Evolutionary conservation across 2,888 invertebrate genomes (phyloP), one percentile per base, ranked within the genome.

Genomic region (Tetranychus piercei): DNA sequence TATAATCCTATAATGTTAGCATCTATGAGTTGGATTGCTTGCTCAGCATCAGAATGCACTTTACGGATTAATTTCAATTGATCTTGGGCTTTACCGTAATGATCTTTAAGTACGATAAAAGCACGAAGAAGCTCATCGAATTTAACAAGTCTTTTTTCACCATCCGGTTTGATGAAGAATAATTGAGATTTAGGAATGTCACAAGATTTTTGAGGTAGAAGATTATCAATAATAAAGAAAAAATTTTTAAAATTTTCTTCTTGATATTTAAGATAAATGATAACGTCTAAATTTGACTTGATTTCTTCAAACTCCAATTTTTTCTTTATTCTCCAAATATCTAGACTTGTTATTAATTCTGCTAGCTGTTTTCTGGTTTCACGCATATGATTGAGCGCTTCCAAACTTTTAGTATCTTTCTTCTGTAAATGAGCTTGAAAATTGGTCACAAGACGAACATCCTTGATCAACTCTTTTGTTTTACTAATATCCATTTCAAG

Each of bases 221-320:
- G 34, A 69, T 69, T 69, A 23, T 23, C 34, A 20, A 23, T 11
- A 11, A 69, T 22, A 11, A 23, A 20, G 8, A 23, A 69, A 6
- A 69, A 69, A 23, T 5, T 11, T 9, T 22, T 20, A 22, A 20
- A 69, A 69, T 11, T 23, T 23, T 20, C 69, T 69, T 69, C 69
- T 23, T 69, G 69, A 23, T 69, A 23, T 23, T 23, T 23, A 23
- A 69, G 69, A 69, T 69, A 69, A 20, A 69, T 69, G 8, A 69
- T 23, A 22, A 69, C 11, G 8, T 69, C 69, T 11, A 69, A 23
- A 23, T 69, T 69, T 11, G 11, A 11, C 15, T 22, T 69, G 20
- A 69, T 5, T 69, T 69, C 22, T 11, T 23, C 9, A 4, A 69
- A 69, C 34, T 69, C 69, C 6, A 23, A 20, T 11, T 23, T 69